Evolutionary conservation across 2,797 vertebrate species (phyloP).

Genomic region (Gambusia yucatana): DNA sequence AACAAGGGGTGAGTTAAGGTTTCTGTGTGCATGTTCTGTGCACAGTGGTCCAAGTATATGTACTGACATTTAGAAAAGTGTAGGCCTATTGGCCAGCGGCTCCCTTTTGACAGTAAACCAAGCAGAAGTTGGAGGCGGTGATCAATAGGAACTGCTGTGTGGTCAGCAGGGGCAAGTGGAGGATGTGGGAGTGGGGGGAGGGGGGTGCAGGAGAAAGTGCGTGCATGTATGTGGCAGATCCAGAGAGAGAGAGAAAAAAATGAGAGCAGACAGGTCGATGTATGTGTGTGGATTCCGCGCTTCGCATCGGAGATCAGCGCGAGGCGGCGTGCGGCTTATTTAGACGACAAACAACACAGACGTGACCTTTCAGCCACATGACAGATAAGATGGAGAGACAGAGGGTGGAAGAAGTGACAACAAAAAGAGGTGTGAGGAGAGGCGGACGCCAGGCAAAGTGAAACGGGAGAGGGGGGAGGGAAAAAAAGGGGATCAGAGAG

Average conservation of each 20-base stretch:
- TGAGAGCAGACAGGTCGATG: conserved; percentile 56
- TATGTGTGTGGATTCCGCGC: conserved; percentile 31
- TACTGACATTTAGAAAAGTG: conserved; percentile 70
- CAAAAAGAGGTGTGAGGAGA: conserved; percentile 30
- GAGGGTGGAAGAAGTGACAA: conserved; percentile 19
- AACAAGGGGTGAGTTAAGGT: conserved; percentile 7
- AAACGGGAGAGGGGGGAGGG: conserved; percentile 40
- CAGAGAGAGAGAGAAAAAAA: conserved; percentile 62
- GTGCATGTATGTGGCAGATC: conserved; percentile 29
- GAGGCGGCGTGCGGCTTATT: conserved; percentile 74
- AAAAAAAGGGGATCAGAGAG: conserved; percentile 53
- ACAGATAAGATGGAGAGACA: conserved; percentile 74
- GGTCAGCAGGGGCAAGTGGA: conserved; percentile 40
- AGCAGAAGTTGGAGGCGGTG: conserved; percentile 59
- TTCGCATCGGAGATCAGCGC: conserved; percentile 78
- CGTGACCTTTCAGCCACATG: conserved; percentile 81
- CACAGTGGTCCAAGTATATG: conserved; percentile 47
- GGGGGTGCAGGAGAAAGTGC: conserved; percentile 12
- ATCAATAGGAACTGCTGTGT: conserved; percentile 55
- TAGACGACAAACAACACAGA: conserved; percentile 84
- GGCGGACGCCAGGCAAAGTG: conserved; percentile 37
- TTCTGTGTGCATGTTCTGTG: conserved; percentile 5
- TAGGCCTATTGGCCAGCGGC: conserved; percentile 49
- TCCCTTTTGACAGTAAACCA: conserved; percentile 60
- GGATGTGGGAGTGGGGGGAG: background rate